Conservation (phyloP, 2,797 vertebrate species). For the Bucorvus abyssinicus region DNA sequence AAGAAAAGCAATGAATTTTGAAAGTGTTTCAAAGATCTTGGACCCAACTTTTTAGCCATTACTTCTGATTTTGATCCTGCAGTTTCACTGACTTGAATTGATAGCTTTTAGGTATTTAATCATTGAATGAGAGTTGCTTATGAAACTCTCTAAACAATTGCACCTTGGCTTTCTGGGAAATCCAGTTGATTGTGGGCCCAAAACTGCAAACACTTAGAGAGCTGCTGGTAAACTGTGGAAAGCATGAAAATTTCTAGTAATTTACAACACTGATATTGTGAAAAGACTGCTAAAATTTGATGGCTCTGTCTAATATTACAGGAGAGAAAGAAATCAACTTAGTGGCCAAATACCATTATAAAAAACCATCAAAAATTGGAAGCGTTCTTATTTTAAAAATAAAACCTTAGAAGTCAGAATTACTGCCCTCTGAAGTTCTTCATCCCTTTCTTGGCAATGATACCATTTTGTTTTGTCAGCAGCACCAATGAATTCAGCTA, state of each 20-base stretch:
- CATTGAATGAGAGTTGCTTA: neutral
- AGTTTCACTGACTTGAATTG: neutral
- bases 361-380: neutral
- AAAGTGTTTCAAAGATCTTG: neutral
- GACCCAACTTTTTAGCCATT: neutral
- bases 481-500: conserved; percentile 35
- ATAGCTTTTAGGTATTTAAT: neutral
- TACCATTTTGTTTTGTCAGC: conserved; percentile 68
- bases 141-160: neutral
- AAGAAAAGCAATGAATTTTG: neutral
- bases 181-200: neutral
- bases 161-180: neutral
- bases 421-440: conserved; percentile 21
- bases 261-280: neutral
- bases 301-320: neutral
- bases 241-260: neutral
- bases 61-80: neutral
- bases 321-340: neutral
- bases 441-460: neutral
- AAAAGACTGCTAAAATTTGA: neutral
- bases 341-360: neutral
- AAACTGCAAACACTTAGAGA: neutral
- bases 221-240: neutral
- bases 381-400: conserved; percentile 25
- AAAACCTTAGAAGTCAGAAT: conserved; percentile 23